Evolutionary conservation across 2,113 vertebrate genomes (phyloP).

Genomic region (Oenanthe melanoleuca): DNA sequence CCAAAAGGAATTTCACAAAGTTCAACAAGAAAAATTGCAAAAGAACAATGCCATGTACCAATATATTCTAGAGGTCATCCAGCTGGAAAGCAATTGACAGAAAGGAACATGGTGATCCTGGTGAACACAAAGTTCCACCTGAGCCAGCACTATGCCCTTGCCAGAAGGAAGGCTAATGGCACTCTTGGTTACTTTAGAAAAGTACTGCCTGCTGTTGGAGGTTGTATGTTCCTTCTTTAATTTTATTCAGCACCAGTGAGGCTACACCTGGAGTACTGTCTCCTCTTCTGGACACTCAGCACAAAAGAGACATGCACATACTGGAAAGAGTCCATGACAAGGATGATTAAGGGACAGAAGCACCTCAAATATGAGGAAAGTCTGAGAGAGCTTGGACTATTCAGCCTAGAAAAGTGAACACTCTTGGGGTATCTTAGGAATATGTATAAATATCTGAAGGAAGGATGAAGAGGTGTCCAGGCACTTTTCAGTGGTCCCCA

Average conservation of each 20-base stretch:
- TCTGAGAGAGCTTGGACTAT: background rate
- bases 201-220: background rate
- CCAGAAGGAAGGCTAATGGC: background rate
- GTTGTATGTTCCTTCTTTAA: background rate
- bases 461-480: background rate
- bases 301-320: background rate
- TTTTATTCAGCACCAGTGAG: background rate
- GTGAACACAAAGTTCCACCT: background rate
- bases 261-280: background rate
- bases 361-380: background rate
- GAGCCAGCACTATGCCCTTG: background rate
- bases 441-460: background rate
- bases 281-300: background rate
- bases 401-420: background rate
- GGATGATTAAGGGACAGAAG: background rate
- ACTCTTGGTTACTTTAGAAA: background rate
- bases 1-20: background rate
- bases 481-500: background rate
- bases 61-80: background rate
- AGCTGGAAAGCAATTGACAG: background rate
- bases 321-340: background rate
- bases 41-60: background rate
- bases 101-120: background rate
- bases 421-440: background rate
- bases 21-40: background rate